Percentiles rank a stretch among this genome's conserved stretches.
phyloP scores from a whole-genome alignment of 2,888 invertebrate species.

The Eristalis pertinax region DNA sequence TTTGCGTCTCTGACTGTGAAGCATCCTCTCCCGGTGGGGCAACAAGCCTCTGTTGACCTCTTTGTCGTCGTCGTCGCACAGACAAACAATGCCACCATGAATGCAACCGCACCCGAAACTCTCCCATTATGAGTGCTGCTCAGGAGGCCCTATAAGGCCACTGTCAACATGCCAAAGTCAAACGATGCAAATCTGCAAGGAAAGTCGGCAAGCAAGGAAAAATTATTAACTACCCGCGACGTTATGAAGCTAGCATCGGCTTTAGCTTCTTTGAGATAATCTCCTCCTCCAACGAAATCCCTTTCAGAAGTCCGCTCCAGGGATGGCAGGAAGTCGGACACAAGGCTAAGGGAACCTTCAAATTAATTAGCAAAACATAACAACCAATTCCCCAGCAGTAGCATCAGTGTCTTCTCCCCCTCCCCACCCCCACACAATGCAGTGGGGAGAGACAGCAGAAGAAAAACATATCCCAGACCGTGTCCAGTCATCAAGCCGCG shows the following conservation, averaged over 20 bases:
- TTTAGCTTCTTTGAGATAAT: conserved; percentile 58
- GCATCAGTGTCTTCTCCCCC: not conserved
- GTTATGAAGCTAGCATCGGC: conserved; percentile 40
- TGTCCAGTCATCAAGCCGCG: conserved; percentile 27
- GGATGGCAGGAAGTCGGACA: not conserved
- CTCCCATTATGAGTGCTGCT: conserved; percentile 33
- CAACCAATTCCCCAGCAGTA: conserved; percentile 16
- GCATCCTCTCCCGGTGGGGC: too few species aligned
- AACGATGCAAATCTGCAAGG: conserved; percentile 52
- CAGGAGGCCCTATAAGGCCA: conserved; percentile 39
- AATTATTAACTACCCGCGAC: conserved; percentile 35
- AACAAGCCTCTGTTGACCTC: too few species aligned
- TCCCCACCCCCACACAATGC: not conserved
- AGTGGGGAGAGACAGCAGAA: not conserved
- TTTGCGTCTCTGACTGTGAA: too few species aligned
- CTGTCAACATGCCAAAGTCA: conserved; percentile 50
- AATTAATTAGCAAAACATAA: conserved; percentile 69
- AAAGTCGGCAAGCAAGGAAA: conserved; percentile 27
- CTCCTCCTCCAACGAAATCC: conserved; percentile 47
- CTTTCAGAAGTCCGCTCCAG: conserved; percentile 55
- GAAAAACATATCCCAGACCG: conserved; percentile 38
- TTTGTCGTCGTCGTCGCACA: too few species aligned
- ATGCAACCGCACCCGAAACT: conserved; percentile 7
- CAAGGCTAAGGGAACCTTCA: conserved; percentile 31
- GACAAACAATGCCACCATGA: too few species aligned